Base-by-base conservation (phyloP, 2,888 invertebrate genomes). In the Stenoptilia bipunctidactyla region DNA sequence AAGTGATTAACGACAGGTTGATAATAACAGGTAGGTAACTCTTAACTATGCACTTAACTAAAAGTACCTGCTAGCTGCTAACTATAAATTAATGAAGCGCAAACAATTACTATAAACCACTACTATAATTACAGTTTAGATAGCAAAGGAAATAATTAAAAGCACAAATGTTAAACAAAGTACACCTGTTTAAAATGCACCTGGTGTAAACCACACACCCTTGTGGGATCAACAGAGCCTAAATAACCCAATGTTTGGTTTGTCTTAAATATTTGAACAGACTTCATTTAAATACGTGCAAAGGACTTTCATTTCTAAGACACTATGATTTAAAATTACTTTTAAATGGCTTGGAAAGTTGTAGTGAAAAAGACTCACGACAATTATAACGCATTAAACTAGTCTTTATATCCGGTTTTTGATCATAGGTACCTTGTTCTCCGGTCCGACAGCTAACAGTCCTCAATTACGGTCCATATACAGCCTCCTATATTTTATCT, bases 361-460 rank as follows among this genome's bases (percentile, higher is more conserved):
- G 20, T 3, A 8, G 8, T 20, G 20, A 20, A 8, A 20, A 5
- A 20, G 3, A 20, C 20, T 5, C 3, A 8, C 8, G 8, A 20
- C 20, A 20, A 66, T 63, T 64, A 64, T 62, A 61, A n/a, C n/a
- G n/a, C n/a, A n/a, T 46, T 50, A 61, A 70, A 75, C 74, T 69
- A 72, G 79, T 74, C 68, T 51, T 56, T 62, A 70, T 73, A 75
- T 75, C 75, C 77, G 79, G 79, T 80, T 80, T 70, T 53, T 52
- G 20, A 20, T n/a, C 66, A 63, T 80, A 82, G 66, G 63, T 80
- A 82, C 82, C 82, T 82, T 79, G 66, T 68, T 68, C 65, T 63
- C 62, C 70, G 66, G 65, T 30, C 30, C 30, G 10, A 30, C 10
- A 10, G 12, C n/a, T n/a, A n/a, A n/a, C 30, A 30, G 69, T 71